Evolutionary conservation across 2,888 invertebrate species (phyloP), one percentile per base, ranked within the genome.

Genomic region (Stratiomys singularior): DNA sequence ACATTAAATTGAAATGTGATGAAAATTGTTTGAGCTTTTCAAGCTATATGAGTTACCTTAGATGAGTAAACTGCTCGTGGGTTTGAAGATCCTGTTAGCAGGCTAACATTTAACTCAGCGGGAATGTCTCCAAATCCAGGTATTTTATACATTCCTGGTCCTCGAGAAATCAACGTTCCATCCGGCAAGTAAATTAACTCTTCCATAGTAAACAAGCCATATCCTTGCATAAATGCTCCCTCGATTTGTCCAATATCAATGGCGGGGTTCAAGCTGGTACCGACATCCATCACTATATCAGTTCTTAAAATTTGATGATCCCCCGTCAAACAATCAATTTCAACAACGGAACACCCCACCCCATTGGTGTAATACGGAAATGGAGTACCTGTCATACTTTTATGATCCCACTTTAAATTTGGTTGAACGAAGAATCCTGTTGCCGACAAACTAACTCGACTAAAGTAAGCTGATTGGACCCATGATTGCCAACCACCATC

Each of bases 211-310:
- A 94, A 97, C 77, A 98, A 86, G 0, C 98, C 98, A 83, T 97
- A 96, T 0, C 98, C 98, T 89, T 98, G 97, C 84, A 96, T 90
- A 83, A 97, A 98, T 0, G 91, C 98, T 1, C 98, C 98, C 88
- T 98, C 98, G 18, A 98, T 93, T 89, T 98, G 98, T 0, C 98
- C 98, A 82, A 98, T 94, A 83, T 98, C 98, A 81, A 98, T 96
- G 0, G 98, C 97, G 2, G 98, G 98, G 87, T 98, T 98, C 76
- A 98, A 88, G 87, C 97, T 97, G 82, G 95, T 93, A 0, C 98
- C 98, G 81, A 98, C 90, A 88, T 98, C 98, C 98, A 98, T 98
- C 0, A 98, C 97, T 82, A 98, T 97, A 83, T 98, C 97, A 0
- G 95, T 94, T 83, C 93, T 90, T 47, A 96, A 86, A 1, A 97